Base-by-base conservation (phyloP, 1,140 invertebrate genomes). In the Oreohelix idahoensis region DNA sequence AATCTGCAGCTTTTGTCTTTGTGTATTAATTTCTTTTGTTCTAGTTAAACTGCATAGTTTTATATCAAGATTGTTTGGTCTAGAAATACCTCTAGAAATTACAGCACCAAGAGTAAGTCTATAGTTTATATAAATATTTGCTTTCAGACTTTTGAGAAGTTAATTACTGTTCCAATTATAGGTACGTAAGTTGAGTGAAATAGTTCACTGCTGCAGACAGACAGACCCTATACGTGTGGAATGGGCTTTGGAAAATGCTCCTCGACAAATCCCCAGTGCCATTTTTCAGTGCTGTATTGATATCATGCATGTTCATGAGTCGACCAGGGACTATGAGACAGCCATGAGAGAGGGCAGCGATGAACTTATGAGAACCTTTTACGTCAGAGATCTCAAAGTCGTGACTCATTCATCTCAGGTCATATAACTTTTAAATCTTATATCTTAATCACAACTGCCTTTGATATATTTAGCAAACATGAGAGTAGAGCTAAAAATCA, bases 231-330 rank as follows among this genome's bases (percentile, higher is more conserved):
- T 82, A 11, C 69, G 80, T 35, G 71, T 82, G 29, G 70, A 82
- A n/a, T 82, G 80, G 80, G 80, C 80, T 36, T 49, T 82, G 63
- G 80, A 82, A 36, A 82, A 75, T 63, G 45, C 42, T 53, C 71
- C 80, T 26, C 5, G 29, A 10, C 45, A 74, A n/a, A 51, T 63
- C 26, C 80, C 80, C 15, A n/a, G 71, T 29, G 8, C 42, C 15
- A 35, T 82, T 1, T 82, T 82, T 35, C 80, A 82, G 51, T 82
- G 80, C 42, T 75, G 45, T 53, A 74, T 82, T 38, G 80, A 82
- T 29, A 75, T 82, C 70, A 53, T 82, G 69, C 80, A 82, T 70
- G 51, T 75, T 8, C 70, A 32, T n/a, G 70, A 75, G 29, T 51
- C 42, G 1, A 75, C 35, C 1, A 35, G 80, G 2, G 71, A 82